These are phyloP conservation scores for Pluvianellus socialis DNA, from an alignment of 2,113 vertebrate genomes.

Conservation along the genomic window DNA sequence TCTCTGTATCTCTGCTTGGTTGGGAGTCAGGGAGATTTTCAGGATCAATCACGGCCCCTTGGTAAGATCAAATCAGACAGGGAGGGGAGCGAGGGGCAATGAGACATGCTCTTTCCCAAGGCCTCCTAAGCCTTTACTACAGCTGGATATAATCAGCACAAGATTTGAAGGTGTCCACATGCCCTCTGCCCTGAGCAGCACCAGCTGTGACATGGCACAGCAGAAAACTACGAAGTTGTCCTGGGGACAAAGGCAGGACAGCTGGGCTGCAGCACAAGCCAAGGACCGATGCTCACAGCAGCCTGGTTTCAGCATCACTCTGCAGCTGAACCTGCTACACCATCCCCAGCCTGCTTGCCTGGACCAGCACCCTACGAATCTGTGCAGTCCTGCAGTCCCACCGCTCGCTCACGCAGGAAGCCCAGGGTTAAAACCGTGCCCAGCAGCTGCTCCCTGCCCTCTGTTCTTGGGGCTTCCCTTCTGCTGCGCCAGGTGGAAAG, in stretches of 20 bases:
- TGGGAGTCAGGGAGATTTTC: not conserved
- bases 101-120: not conserved
- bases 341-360: not conserved
- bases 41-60: not conserved
- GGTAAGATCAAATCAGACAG: not conserved
- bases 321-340: not conserved
- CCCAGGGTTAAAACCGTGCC: not conserved
- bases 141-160: not conserved
- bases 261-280: not conserved
- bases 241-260: not conserved
- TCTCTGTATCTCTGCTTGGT: not conserved
- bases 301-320: not conserved
- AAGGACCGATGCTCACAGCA: not conserved
- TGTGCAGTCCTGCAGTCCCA: rapidly evolving
- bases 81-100: not conserved
- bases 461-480: not conserved
- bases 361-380: not conserved
- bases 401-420: not conserved
- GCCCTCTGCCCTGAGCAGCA: not conserved
- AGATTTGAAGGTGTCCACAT: not conserved
- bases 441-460: not conserved
- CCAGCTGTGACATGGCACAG: not conserved
- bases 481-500: not conserved
- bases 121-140: not conserved
- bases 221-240: not conserved